Conservation (phyloP, 2,113 vertebrate species). For the Tretioscincus oriximinensis region DNA sequence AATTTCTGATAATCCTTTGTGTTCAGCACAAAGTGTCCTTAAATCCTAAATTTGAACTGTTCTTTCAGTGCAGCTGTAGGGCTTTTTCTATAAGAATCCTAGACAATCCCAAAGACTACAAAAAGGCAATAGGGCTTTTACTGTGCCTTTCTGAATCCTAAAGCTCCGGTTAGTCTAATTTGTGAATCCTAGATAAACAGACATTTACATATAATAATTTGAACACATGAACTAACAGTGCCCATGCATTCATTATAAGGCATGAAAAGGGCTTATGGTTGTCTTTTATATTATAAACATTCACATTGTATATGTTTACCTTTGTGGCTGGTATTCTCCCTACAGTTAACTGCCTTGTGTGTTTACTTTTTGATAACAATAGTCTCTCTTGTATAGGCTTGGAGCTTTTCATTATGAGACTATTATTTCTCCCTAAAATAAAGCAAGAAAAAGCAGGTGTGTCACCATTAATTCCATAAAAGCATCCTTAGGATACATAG, state of each 20-base stretch:
- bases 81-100: too few species aligned
- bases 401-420: not conserved
- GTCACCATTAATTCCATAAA: not conserved
- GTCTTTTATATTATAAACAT: conserved; percentile 36
- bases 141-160: too few species aligned
- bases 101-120: too few species aligned
- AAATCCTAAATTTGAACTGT: not conserved
- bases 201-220: not conserved
- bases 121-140: not conserved
- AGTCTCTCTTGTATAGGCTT: not conserved
- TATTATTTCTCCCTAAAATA: not conserved
- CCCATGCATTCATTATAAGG: not conserved
- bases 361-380: not conserved
- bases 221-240: not conserved
- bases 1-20: too few species aligned
- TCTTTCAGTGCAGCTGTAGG: too few species aligned
- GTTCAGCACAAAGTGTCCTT: not conserved
- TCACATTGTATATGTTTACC: conserved; percentile 29
- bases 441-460: not conserved
- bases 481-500: not conserved
- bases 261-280: conserved; percentile 15
- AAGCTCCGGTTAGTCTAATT: too few species aligned
- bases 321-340: conserved; percentile 14
- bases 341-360: not conserved
- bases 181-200: not conserved